Percentiles rank a stretch among this genome's conserved stretches.
Conservation (phyloP, 2,888 invertebrate genomes). For the Terebella lapidaria region DNA sequence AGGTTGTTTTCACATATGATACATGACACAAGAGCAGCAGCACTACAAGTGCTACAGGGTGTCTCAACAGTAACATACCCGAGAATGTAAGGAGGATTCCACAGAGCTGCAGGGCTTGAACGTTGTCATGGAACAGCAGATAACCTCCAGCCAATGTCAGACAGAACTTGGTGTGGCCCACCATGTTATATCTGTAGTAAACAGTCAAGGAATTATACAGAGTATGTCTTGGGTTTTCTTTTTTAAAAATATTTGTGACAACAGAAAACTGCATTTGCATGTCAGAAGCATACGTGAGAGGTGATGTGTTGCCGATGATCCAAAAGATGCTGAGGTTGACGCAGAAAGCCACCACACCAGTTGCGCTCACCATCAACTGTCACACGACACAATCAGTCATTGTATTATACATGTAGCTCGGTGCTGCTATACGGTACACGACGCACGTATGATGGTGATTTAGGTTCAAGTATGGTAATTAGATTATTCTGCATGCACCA, state of each 20-base stretch:
- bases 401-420: too few species aligned
- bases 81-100: constrained; percentile 56
- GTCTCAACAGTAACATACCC: constrained; percentile 10
- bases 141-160: constrained; percentile 57
- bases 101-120: constrained; percentile 55
- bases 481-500: too few species aligned
- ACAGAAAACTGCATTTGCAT: not conserved
- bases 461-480: too few species aligned
- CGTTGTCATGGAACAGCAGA: constrained; percentile 56
- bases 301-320: constrained; percentile 62
- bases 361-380: constrained; percentile 55
- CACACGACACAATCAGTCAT: too few species aligned
- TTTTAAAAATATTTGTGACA: too few species aligned
- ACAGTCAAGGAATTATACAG: too few species aligned
- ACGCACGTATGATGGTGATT: too few species aligned
- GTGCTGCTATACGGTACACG: too few species aligned
- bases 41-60: not conserved
- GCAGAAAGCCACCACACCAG: constrained; percentile 58
- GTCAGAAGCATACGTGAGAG: constrained; percentile 59
- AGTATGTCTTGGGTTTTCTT: too few species aligned
- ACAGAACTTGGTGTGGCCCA: constrained; percentile 60
- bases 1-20: too few species aligned
- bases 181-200: constrained; percentile 59
- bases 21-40: too few species aligned
- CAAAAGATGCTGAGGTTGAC: constrained; percentile 61